Evolutionary conservation across 2,797 vertebrate species (phyloP).

Genomic region (Podarcis lilfordi): DNA sequence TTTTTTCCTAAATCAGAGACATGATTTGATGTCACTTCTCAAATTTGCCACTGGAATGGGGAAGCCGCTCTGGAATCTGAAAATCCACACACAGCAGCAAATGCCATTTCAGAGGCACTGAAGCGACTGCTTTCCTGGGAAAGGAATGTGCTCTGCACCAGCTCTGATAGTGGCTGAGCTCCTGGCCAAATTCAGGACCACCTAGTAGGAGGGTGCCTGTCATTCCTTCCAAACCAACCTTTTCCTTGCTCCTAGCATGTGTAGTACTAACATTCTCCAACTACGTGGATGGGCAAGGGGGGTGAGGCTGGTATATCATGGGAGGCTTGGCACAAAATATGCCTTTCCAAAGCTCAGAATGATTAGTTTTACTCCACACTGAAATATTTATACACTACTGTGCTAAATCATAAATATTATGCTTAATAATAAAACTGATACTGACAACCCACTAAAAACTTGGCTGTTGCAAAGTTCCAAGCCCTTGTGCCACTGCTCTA

Average conservation of each 20-base stretch:
- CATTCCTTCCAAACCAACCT: not conserved
- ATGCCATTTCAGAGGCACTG: not conserved
- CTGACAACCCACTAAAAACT: constrained; percentile 11
- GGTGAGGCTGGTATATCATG: not conserved
- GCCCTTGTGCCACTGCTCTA: not conserved
- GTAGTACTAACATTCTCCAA: not conserved
- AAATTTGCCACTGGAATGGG: not conserved
- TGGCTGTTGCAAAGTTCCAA: not conserved
- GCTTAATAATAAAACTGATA: constrained; percentile 10
- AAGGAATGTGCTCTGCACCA: not conserved
- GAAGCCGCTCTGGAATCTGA: not conserved
- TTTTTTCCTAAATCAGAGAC: not conserved
- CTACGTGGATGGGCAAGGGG: not conserved
- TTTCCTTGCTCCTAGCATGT: not conserved
- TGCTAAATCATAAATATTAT: constrained; percentile 29
- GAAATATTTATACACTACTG: constrained; percentile 25
- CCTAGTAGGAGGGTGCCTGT: not conserved
- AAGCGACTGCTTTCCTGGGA: not conserved
- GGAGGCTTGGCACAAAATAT: constrained; percentile 20
- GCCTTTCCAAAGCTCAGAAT: constrained; percentile 12
- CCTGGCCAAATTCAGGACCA: not conserved
- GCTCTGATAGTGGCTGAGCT: not conserved
- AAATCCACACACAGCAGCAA: not conserved
- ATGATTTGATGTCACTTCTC: not conserved
- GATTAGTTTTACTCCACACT: constrained; percentile 36